Evolutionary conservation across 1,140 invertebrate genomes (phyloP).

Genomic region (Nomia melanderi): DNA sequence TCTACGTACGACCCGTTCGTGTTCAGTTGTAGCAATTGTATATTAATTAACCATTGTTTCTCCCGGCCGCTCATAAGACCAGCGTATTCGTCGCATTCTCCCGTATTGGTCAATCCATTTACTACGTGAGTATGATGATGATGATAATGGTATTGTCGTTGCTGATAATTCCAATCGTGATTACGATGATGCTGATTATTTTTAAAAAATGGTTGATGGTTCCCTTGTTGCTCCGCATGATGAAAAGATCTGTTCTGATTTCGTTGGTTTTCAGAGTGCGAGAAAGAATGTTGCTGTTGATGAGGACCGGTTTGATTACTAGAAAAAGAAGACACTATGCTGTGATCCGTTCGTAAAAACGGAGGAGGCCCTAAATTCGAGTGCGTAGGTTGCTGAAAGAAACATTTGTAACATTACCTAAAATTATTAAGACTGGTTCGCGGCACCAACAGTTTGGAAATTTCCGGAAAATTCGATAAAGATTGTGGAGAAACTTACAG

Average conservation of each 20-base stretch:
- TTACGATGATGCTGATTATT: slow-evolving; percentile 76
- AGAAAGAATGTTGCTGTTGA: slow-evolving; percentile 67
- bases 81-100: slow-evolving; percentile 89
- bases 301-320: slow-evolving; percentile 72
- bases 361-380: slow-evolving; percentile 66
- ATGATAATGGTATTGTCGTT: slow-evolving; percentile 69
- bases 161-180: slow-evolving; percentile 72
- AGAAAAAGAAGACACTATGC: slow-evolving; percentile 68
- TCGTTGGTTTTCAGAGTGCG: slow-evolving; percentile 77
- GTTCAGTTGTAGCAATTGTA: slow-evolving; percentile 93
- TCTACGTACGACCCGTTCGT: slow-evolving; percentile 92
- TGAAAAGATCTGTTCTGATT: slow-evolving; percentile 73
- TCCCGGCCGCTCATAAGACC: slow-evolving; percentile 95
- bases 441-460: no score
- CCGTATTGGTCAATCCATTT: slow-evolving; percentile 70
- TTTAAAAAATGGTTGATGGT: slow-evolving; percentile 77
- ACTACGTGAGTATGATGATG: slow-evolving; percentile 67
- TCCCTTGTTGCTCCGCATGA: slow-evolving; percentile 69
- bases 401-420: not conserved
- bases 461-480: not conserved
- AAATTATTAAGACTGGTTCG: not conserved
- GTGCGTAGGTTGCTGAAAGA: slow-evolving; percentile 68
- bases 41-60: slow-evolving; percentile 96
- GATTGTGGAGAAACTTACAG: slow-evolving; percentile 62
- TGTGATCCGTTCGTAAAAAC: slow-evolving; percentile 72